Base-by-base conservation (phyloP, 2,888 invertebrate species). In the Lasioglossum calceatum region DNA sequence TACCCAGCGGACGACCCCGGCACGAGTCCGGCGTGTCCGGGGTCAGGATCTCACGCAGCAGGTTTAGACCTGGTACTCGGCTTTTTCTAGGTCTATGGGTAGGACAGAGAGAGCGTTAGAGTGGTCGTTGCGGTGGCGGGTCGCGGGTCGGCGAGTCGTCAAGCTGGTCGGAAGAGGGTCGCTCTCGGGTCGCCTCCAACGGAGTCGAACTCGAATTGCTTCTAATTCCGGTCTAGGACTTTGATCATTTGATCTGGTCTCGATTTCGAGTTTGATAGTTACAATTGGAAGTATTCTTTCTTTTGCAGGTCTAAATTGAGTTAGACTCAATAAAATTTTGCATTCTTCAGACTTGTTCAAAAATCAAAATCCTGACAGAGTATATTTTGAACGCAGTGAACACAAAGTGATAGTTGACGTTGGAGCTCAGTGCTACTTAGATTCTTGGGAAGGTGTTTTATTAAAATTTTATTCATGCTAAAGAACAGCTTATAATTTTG, bases 61-160 rank as follows among this genome's bases (percentile, higher is more conserved):
- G 96, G 96, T 97, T 97, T 97, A 98, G 96, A 98, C 98, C 97
- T 98, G 98, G 98, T 98, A 98, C 97, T 98, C 98, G 97, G 98
- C 98, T 97, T 97, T 98, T 97, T 97, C 98, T 97, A 98, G 97
- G 97, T 98, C 98, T 98, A 96, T 90, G 93, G 88, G 91, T 88
- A 92, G 91, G 82, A 92, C 84, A 91, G 84, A 89, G 87, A 50
- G 72, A 88, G 87, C 87, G 90, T 94, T 94, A 94, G 92, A 91
- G 44, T 58, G 47, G 81, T 90, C 87, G 67, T 12, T 74, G 80
- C 82, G 64, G 85, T 82, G 84, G 85, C 44, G 71, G 27, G 72
- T 85, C 74, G 75, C 77, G 10, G 42, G 67, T 42, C 50, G 71
- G 58, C 82, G 70, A 58, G 12, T 12, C 67, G 81, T 90, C 89